Conservation (phyloP, 2,113 vertebrate genomes). For the Orientallactaga bullata region DNA sequence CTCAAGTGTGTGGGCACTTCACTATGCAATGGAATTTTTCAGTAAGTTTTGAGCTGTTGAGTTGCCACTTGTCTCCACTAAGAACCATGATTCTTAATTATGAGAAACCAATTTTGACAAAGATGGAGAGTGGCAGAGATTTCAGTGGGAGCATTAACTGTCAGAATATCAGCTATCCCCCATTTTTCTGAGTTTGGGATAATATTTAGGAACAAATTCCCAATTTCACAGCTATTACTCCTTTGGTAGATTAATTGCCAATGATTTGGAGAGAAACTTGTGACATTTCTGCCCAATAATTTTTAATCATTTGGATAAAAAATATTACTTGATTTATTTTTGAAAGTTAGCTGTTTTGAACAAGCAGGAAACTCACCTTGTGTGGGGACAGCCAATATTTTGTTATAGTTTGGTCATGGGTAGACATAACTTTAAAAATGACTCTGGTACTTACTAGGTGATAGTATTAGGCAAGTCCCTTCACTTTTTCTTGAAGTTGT, state of each 20-base stretch:
- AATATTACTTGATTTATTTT: background rate
- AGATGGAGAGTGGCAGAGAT: slow-evolving; percentile 58
- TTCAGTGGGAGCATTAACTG: slow-evolving; percentile 46
- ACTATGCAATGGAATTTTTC: background rate
- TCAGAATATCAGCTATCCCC: slow-evolving; percentile 49
- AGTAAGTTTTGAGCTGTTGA: slow-evolving; percentile 17
- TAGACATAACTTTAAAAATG: background rate
- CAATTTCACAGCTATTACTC: slow-evolving; percentile 47
- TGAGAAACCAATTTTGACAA: slow-evolving; percentile 62
- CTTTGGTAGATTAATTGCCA: slow-evolving; percentile 50
- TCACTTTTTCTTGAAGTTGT: background rate
- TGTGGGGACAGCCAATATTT: background rate
- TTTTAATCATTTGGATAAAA: slow-evolving; percentile 11
- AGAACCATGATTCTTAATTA: slow-evolving; percentile 71
- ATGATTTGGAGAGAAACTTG: background rate
- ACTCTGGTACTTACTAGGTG: background rate
- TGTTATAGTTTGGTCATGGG: background rate
- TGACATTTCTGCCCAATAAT: slow-evolving; percentile 22
- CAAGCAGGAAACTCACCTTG: background rate
- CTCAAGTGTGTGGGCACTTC: background rate
- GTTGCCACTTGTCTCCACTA: slow-evolving; percentile 27
- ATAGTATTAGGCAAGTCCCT: background rate
- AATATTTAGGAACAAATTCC: slow-evolving; percentile 42
- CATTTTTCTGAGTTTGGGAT: slow-evolving; percentile 56
- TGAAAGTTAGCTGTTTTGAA: background rate